Base-by-base conservation (phyloP, 2,888 invertebrate species). In the Ormyrus nitidulus region DNA sequence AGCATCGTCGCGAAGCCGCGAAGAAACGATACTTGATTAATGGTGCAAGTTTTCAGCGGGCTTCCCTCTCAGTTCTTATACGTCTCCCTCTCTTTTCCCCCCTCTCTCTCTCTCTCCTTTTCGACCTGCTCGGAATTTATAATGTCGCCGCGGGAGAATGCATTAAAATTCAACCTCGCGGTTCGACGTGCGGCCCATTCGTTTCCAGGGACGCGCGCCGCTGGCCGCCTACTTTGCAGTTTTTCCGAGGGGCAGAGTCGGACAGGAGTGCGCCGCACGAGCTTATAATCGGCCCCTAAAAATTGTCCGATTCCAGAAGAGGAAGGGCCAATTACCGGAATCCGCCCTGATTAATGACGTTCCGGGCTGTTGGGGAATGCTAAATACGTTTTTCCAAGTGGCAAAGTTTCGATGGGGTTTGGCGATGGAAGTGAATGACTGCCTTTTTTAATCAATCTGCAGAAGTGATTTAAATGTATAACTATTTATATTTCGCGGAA, bases 21-120 rank as follows among this genome's bases (percentile, higher is more conserved):
- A 83, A 83, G 86, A 86, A 87, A 88, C 86, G 88, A 88, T 89
- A 88, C 88, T 87, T 89, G 89, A 89, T 89, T 89, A 89, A 89
- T 89, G 87, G 88, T 83, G 85, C 86, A 89, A 89, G 86, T 89
- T 89, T 87, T 85, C 78, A 71, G 75, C 80, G 62, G 70, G 34
- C 34, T 34, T 34, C 34, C 34, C 34, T 34, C 34, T 34, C 34
- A 34, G 34, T 4, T 3, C 34, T 34, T 34, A 34, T 34, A 34
- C 34, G 34, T 34, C 34, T 34, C 75, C 77, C 10, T 54, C 76
- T 53, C 73, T 59, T 69, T 48, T 13, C 10, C 48, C 10, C 8
- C 0, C 6, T 13, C 48, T 58, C 13, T 6, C 7, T 13, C 73
- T 64, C 64, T 56, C 69, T 34, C 11, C 19, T 56, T 61, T 56